Evolutionary conservation across 2,113 vertebrate genomes (phyloP), one percentile per base, ranked within the genome.

Genomic region (Emberiza fucata): DNA sequence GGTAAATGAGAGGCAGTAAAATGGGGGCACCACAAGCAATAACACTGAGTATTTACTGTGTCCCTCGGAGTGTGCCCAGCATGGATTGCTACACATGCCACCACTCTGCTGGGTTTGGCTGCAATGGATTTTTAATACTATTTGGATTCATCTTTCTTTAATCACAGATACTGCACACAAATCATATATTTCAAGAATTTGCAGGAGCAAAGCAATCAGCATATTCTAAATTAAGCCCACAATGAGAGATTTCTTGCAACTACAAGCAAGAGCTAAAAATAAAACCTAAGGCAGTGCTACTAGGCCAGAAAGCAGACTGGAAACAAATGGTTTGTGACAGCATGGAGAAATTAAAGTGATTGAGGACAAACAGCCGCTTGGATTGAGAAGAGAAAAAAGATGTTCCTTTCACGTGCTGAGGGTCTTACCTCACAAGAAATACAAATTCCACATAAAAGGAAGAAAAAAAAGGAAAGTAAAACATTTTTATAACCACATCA

Each of bases 351-450:
- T 96, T 95, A 95, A 92, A 97, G 96, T 97, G 96, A 91, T 88
- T 95, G 39, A 88, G 78, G 89, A 82, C 84, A 96, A 97, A 97
- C 95, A 97, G 93, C 86, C 59, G 75, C 83, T 94, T 87, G 80
- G 81, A 83, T 80, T 96, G 82, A 96, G 91, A 66, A 95, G 90
- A 92, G 94, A 86, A 95, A 96, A 96, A 83, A 96, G 91, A 96
- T 94, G 95, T 97, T 96, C 96, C 95, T 97, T 97, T 96, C 96
- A 98, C 95, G 97, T 97, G 97, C 97, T 97, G 97, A 97, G 96
- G 95, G 93, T 98, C 99, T 99, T 99, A 99, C 99, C 99, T 99
- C 99, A 98, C 97, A 98, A 98, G 98, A 98, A 99, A 98, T 98
- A 99, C 88, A 99, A 88, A 98, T 98, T 98, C 98, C 99, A 98